Percentiles rank a stretch among this genome's conserved stretches.
These are phyloP conservation scores for Eristalis arbustorum DNA, from an alignment of 2,888 invertebrate genomes.

Conservation along the genomic window DNA sequence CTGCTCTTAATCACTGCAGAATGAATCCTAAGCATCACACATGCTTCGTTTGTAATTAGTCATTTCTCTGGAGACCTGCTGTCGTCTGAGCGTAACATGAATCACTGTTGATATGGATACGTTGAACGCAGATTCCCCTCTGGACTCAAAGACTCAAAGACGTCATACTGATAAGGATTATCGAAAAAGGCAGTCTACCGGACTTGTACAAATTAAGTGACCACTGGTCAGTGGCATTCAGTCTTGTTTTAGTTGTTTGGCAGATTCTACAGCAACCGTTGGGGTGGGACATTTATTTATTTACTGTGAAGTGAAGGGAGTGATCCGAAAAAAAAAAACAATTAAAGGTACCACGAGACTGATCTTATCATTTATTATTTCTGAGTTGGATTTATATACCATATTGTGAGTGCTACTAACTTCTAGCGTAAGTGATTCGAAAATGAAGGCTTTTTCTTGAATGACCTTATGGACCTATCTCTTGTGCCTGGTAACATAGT, in stretches of 20 bases:
- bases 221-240: not conserved
- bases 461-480: too few relatives aligned
- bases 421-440: too few relatives aligned
- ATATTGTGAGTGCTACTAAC: too few relatives aligned
- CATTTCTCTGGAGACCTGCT: not conserved
- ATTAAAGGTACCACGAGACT: not conserved
- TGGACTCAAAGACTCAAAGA: not conserved
- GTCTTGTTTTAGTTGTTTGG: not conserved
- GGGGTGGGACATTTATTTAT: not conserved
- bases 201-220: not conserved
- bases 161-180: not conserved
- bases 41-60: not conserved
- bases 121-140: not conserved
- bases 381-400: too few relatives aligned
- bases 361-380: too few relatives aligned
- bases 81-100: not conserved
- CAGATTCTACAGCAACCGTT: not conserved
- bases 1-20: not conserved
- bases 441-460: too few relatives aligned
- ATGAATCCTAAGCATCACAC: not conserved
- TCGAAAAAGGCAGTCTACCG: too few relatives aligned
- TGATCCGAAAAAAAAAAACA: not conserved
- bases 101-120: not conserved
- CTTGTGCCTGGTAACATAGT: too few relatives aligned
- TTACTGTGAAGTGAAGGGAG: not conserved